Conservation (phyloP, 2,888 invertebrate genomes). For the Notodonta ziczac region DNA sequence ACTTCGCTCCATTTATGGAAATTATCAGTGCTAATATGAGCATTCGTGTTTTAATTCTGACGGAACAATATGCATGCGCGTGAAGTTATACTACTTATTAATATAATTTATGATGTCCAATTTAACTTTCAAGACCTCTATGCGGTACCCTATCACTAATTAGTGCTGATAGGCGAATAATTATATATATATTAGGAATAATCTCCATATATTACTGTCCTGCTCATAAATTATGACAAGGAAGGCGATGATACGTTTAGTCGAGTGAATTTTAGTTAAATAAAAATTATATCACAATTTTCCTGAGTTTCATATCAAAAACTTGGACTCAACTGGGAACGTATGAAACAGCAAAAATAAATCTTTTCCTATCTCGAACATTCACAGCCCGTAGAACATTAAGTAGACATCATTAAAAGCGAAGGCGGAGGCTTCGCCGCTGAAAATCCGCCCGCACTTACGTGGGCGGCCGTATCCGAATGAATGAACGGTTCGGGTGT, state of each 20-base stretch:
- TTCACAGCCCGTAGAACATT: conserved; percentile 35
- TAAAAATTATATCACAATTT: too few relatives aligned
- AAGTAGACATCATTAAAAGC: conserved; percentile 52
- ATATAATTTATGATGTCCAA: too few relatives aligned
- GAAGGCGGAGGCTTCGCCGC: conserved; percentile 36
- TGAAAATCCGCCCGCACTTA: conserved; percentile 46
- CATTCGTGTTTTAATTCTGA: background rate
- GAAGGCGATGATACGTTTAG: background rate
- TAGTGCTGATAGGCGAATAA: too few relatives aligned
- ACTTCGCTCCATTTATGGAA: conserved; percentile 4
- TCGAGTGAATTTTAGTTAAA: background rate
- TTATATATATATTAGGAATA: too few relatives aligned
- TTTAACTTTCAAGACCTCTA: background rate
- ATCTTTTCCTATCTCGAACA: conserved; percentile 16
- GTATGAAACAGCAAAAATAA: background rate
- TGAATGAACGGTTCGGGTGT: conserved; percentile 73
- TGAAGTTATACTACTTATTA: background rate
- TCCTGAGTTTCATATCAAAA: background rate
- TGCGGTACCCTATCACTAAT: too few relatives aligned
- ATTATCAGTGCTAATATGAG: background rate
- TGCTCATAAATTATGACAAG: background rate
- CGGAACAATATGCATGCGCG: background rate
- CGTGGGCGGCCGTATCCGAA: conserved; percentile 54
- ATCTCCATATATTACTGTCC: background rate
- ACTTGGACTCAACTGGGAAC: background rate